Evolutionary conservation across 2,888 invertebrate species (phyloP), one percentile per base, ranked within the genome.

Genomic region (Chironomus tentans): DNA sequence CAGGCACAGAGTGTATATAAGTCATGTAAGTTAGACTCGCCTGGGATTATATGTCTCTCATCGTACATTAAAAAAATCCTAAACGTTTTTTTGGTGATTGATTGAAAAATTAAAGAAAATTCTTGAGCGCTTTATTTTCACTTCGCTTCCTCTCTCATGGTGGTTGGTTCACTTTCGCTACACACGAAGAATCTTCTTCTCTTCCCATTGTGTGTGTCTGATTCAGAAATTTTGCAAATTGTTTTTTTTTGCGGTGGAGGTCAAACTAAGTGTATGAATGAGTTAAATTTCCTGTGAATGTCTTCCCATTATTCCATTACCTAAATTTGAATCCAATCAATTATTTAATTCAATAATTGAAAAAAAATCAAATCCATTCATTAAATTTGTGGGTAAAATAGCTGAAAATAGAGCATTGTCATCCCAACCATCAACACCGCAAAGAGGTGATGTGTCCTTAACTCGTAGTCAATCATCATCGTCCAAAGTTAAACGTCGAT

Each of bases 401-500:
- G 76, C 70, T 70, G 76, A 76, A 15, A 47, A 83, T 76, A 84
- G 77, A 79, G 79, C 78, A 24, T 56, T 79, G 28, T 78, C 79
- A 56, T 74, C 50, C 77, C 78, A 78, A 69, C 72, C 13, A 65
- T 70, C 46, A 74, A 77, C 48, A 73, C 78, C 38, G 70, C 77
- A 24, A 76, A 77, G 21, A 76, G 78, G 56, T 48, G 70, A 69
- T 6, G 12, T 22, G 6, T 65, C 76, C 5, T 15, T 70, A 38
- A 76, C 18, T 3, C 70, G 70, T 38, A 76, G 70, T 47, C 68
- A 68, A 70, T 68, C 76, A 6, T 70, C 76, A 22, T 70, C 76
- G 7, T 48, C 56, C 18, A 76, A 76, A 56, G 76, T 88, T 87
- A 92, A 92, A 89, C 90, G 92, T 83, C 90, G 94, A 80, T 93